phyloP scores from a whole-genome alignment of 2,113 vertebrate genomes.

The Eptesicus fuscus region DNA sequence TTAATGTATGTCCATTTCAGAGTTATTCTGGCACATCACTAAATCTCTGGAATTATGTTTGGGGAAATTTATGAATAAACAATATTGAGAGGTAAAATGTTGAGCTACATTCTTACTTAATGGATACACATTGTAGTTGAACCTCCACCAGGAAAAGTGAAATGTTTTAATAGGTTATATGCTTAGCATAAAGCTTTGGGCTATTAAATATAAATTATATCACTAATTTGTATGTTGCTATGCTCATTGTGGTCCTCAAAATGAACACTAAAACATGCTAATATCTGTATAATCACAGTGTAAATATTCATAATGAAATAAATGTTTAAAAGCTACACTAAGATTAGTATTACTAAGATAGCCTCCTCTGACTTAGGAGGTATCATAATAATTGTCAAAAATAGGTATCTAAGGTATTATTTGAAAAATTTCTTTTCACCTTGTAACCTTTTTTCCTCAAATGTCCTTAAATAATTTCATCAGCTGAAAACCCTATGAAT shows the following conservation, averaged over 20 bases:
- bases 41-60: background rate
- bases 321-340: background rate
- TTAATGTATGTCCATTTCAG: background rate
- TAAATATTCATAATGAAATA: background rate
- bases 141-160: slow-evolving; percentile 57
- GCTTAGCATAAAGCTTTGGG: slow-evolving; percentile 61
- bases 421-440: background rate
- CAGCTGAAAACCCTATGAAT: background rate
- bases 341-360: background rate
- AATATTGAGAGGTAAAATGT: background rate
- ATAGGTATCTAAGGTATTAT: background rate
- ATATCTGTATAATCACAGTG: background rate
- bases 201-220: slow-evolving; percentile 67
- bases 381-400: background rate
- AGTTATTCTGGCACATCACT: background rate
- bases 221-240: slow-evolving; percentile 63
- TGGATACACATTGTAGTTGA: slow-evolving; percentile 53
- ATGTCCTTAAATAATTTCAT: background rate
- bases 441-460: background rate
- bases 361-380: background rate
- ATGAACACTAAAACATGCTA: slow-evolving; percentile 60
- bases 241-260: slow-evolving; percentile 54
- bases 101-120: slow-evolving; percentile 26
- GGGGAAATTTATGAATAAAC: background rate
- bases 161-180: slow-evolving; percentile 69